A percentile compares a stretch with the other conserved stretches of the same genome.
These are phyloP conservation scores for Perognathus longimembris DNA, from an alignment of 2,113 vertebrate genomes.

Conservation along the genomic window DNA sequence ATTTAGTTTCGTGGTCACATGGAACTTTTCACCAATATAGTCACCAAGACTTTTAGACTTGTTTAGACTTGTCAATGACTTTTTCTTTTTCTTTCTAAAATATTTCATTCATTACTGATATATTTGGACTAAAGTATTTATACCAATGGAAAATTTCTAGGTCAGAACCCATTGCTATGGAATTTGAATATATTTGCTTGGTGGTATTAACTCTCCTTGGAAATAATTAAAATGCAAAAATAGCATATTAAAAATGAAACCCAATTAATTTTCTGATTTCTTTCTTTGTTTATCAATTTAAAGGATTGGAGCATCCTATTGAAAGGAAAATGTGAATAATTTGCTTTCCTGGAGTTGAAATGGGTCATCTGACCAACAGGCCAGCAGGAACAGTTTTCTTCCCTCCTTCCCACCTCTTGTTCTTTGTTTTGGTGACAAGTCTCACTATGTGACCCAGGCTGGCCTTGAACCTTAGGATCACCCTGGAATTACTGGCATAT, in stretches of 20 bases:
- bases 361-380: not conserved
- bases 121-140: constrained; percentile 16
- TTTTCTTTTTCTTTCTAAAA: not conserved
- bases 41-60: not conserved
- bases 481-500: too few relatives aligned
- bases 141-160: not conserved
- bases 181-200: not conserved
- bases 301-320: not conserved
- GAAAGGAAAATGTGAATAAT: not conserved
- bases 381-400: not conserved
- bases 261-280: not conserved
- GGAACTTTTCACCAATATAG: not conserved
- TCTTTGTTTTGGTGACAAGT: too few relatives aligned
- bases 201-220: not conserved
- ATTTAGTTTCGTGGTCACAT: not conserved
- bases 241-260: not conserved
- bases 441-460: too few relatives aligned
- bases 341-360: not conserved
- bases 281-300: not conserved
- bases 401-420: not conserved
- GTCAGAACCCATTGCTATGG: not conserved
- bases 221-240: constrained; percentile 11
- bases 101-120: not conserved
- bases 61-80: constrained; percentile 1
- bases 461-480: too few relatives aligned